These are phyloP conservation scores for Phrynocephalus versicolor DNA, from an alignment of 2,113 vertebrate genomes.

Conservation along the genomic window DNA sequence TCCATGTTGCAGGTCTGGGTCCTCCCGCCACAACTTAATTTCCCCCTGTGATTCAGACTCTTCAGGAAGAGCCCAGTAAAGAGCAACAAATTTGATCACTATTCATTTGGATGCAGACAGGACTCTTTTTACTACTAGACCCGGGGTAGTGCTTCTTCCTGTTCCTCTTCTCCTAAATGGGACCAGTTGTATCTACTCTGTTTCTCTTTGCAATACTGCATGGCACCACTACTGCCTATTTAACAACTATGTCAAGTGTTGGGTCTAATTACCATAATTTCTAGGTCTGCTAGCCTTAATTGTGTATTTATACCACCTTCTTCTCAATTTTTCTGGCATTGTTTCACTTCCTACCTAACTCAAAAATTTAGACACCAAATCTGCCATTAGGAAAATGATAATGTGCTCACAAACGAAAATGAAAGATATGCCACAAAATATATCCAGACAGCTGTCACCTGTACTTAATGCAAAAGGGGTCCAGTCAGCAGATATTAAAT, in stretches of 20 bases:
- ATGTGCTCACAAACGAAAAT: neutral
- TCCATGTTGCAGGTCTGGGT: too few relatives aligned
- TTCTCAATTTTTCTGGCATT: neutral
- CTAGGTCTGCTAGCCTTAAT: too few relatives aligned
- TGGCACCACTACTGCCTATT: neutral
- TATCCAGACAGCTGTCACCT: conserved; percentile 13
- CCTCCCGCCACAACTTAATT: too few relatives aligned
- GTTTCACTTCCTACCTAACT: neutral
- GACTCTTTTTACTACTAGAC: neutral
- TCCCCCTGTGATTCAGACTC: too few relatives aligned
- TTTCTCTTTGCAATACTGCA: neutral
- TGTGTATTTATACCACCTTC: too few relatives aligned
- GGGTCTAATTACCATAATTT: neutral
- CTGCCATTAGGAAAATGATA: neutral
- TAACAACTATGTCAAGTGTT: neutral
- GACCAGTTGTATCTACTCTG: neutral
- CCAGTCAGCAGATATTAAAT: neutral
- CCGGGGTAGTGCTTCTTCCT: neutral
- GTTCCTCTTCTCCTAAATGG: neutral
- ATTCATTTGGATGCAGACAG: neutral
- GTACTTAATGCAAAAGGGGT: conserved; percentile 4
- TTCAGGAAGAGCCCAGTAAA: too few relatives aligned
- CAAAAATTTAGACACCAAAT: neutral
- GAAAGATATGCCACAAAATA: accelerated
- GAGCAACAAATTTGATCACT: too few relatives aligned